These are phyloP conservation scores for Calycopis cecrops DNA, from an alignment of 1,140 invertebrate genomes.

Conservation along the genomic window DNA sequence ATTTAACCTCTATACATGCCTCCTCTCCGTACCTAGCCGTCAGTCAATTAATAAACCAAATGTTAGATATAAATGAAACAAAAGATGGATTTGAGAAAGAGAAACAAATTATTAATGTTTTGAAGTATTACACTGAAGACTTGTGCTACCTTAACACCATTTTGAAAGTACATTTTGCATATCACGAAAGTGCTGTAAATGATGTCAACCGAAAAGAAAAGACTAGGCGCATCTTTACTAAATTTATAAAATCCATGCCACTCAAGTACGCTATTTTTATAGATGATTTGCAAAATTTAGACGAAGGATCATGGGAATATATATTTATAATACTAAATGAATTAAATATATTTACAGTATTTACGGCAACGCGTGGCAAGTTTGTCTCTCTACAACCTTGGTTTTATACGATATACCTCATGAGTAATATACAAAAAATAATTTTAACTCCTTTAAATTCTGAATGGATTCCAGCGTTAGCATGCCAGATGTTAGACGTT, in stretches of 20 bases:
- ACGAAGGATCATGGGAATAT: constrained; percentile 57
- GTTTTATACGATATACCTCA: constrained; percentile 54
- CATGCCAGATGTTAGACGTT: constrained; percentile 69
- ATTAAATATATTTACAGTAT: constrained; percentile 46
- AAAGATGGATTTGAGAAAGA: constrained; percentile 55
- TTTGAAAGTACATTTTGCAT: constrained; percentile 62
- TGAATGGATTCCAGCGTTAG: constrained; percentile 50
- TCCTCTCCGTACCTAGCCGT: constrained; percentile 62
- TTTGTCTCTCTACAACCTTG: constrained; percentile 46
- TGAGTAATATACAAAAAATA: constrained; percentile 51
- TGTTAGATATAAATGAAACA: constrained; percentile 50
- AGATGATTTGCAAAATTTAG: constrained; percentile 63
- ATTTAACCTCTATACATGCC: constrained; percentile 59
- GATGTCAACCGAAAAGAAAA: constrained; percentile 49
- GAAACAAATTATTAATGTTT: constrained; percentile 53
- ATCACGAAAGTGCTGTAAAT: constrained; percentile 47
- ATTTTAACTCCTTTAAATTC: constrained; percentile 43
- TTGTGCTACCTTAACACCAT: constrained; percentile 62
- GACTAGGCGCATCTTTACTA: constrained; percentile 48
- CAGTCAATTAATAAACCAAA: constrained; percentile 60
- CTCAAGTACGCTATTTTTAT: constrained; percentile 49
- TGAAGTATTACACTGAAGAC: constrained; percentile 53
- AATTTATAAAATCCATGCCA: constrained; percentile 41
- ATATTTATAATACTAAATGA: constrained; percentile 46
- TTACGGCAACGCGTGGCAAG: constrained; percentile 53